Percentiles rank a stretch among this genome's conserved stretches.
Evolutionary conservation across 2,113 vertebrate species (phyloP).

Genomic region (Myrmophylax atrothorax): DNA sequence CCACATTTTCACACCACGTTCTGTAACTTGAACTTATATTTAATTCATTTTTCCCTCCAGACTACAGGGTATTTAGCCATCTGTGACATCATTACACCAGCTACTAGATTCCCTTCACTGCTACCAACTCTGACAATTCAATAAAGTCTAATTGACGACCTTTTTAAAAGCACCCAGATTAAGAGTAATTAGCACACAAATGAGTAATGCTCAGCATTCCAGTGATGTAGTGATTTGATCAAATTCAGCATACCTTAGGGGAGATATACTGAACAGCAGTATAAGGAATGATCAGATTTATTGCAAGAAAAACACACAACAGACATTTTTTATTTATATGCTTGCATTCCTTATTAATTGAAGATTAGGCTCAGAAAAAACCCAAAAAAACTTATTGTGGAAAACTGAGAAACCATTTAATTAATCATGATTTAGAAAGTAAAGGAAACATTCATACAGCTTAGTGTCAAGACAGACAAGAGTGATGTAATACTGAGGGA

Average conservation of each 20-base stretch:
- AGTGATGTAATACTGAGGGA: background rate
- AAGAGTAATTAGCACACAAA: slow-evolving; percentile 46
- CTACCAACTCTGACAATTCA: slow-evolving; percentile 29
- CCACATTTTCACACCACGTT: slow-evolving; percentile 11
- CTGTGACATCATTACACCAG: slow-evolving; percentile 20
- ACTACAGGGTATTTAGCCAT: slow-evolving; percentile 42
- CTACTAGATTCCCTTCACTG: slow-evolving; percentile 9
- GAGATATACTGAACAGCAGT: background rate
- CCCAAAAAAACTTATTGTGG: background rate
- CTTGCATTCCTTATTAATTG: background rate
- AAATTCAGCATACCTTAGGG: slow-evolving; percentile 30
- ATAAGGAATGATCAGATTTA: background rate
- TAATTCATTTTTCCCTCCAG: slow-evolving; percentile 36
- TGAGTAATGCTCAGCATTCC: slow-evolving; percentile 12
- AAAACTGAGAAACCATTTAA: background rate
- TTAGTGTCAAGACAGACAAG: background rate
- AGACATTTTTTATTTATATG: slow-evolving; percentile 9
- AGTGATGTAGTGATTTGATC: background rate
- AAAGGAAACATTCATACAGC: background rate
- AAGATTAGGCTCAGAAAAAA: background rate
- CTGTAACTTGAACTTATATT: slow-evolving; percentile 2
- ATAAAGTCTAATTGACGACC: slow-evolving; percentile 24
- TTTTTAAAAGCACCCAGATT: slow-evolving; percentile 38
- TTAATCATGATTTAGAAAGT: background rate
- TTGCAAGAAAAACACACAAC: slow-evolving; percentile 1